Evolutionary conservation across 2,888 invertebrate species (phyloP), one percentile per base, ranked within the genome.

Genomic region (Neoitamus cyanurus): DNA sequence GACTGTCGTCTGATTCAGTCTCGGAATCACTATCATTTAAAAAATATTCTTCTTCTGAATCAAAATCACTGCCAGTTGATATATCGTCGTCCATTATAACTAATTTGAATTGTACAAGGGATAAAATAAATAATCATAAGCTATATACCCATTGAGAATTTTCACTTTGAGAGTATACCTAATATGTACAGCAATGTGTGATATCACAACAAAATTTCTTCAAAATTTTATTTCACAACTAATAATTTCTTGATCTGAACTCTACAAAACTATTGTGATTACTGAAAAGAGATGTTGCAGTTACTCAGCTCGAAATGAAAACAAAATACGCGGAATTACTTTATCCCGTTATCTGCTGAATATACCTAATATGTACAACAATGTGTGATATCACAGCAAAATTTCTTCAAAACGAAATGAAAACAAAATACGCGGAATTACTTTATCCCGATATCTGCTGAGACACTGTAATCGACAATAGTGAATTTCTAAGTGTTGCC

Each of bases 121-220:
- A 78, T 48, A 78, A 78, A 78, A 78, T 78, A 78, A 78, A 78
- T 58, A 78, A 78, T 31, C 48, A 78, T 78, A 78, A 78, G 78
- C 78, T 30, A 48, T 77, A 77, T 46, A 77, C 25, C 25, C 42
- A 46, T 46, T 30, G 58, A 78, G 78, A 78, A 48, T 78, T 42
- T 78, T 78, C 1, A 78, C 78, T 9, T 78, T 78, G 46, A 78
- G 46, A 78, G 31, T 78, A 48, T 78, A 78, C 28, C 48, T 46
- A 48, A 48, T 78, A 78, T 28, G 48, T 46, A 78, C 25, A 78
- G 46, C n/a, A 30, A 78, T 78, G 78, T 78, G 46, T 28, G 78
- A 46, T 78, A 4, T 3, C 78, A 28, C 9, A 20, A 46, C 78
- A 78, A 78, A 48, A 78, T 78, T 78, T 78, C 46, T 78, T 78